Conservation (phyloP, 2,888 invertebrate genomes). For the Megaustenia siamemsis region DNA sequence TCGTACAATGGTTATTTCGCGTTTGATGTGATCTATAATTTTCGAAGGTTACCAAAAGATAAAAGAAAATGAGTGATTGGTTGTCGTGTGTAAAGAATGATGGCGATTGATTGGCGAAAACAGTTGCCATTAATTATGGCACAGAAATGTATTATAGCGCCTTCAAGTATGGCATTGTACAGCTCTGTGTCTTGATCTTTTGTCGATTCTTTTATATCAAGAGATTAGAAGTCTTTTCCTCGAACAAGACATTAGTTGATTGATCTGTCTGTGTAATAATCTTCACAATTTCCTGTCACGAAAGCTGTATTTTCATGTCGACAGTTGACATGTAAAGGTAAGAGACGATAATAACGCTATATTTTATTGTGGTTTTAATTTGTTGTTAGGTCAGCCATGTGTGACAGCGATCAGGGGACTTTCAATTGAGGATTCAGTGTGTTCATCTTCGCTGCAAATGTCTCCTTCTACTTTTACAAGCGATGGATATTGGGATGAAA, state of each 20-base stretch:
- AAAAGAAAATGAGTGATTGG: not conserved
- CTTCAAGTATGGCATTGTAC: not conserved
- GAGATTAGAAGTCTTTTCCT: not conserved
- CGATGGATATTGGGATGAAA: not conserved
- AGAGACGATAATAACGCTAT: not conserved
- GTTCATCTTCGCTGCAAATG: not conserved
- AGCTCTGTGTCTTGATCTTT: not conserved
- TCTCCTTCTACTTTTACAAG: not conserved
- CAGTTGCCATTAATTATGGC: constrained; percentile 13
- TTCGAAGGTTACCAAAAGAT: not conserved
- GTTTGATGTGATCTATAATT: not conserved
- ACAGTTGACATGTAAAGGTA: not conserved
- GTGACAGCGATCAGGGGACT: not conserved
- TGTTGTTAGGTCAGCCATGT: not conserved
- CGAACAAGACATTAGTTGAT: not conserved
- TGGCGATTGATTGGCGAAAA: not conserved
- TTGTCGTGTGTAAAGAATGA: constrained; percentile 1
- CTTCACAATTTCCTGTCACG: constrained; percentile 18
- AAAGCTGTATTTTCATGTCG: not conserved
- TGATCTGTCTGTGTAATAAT: not conserved
- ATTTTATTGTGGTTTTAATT: not conserved
- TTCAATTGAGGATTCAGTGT: not conserved
- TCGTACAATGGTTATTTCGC: not conserved
- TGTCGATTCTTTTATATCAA: not conserved
- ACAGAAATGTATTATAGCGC: not conserved